Evolutionary conservation across 2,888 invertebrate species (phyloP).

Genomic region (Petrophora chlorosata): DNA sequence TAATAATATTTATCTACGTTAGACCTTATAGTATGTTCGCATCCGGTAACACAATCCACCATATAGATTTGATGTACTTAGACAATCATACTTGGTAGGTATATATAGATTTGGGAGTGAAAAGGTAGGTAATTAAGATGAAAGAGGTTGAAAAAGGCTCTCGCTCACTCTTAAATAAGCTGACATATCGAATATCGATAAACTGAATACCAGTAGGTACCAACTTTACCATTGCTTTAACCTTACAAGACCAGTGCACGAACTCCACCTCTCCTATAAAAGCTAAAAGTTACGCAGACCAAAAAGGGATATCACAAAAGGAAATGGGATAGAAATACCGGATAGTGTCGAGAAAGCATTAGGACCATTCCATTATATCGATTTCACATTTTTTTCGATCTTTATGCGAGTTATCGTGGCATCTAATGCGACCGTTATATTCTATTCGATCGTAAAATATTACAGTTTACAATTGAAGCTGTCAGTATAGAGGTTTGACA

Average conservation of each 20-base stretch:
- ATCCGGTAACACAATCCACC: too few species aligned
- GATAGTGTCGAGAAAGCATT: constrained; percentile 44
- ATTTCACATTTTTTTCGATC: constrained; percentile 50
- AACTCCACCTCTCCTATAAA: constrained; percentile 30
- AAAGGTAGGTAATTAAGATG: too few species aligned
- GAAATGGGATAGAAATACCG: constrained; percentile 47
- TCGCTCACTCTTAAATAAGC: too few species aligned
- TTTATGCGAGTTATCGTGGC: constrained; percentile 44
- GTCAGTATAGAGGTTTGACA: constrained; percentile 49
- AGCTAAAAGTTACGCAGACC: constrained; percentile 32
- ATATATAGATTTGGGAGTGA: too few species aligned
- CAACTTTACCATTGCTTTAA: too few species aligned
- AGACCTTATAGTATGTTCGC: too few species aligned
- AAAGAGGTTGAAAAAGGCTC: too few species aligned
- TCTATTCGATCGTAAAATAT: constrained; percentile 45
- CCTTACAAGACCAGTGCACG: background rate
- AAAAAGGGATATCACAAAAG: constrained; percentile 31
- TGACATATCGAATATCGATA: too few species aligned
- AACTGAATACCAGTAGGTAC: too few species aligned
- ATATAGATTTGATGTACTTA: too few species aligned
- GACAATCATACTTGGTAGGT: too few species aligned
- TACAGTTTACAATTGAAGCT: constrained; percentile 50
- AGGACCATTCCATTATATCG: constrained; percentile 40
- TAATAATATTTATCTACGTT: too few species aligned
- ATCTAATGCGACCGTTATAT: constrained; percentile 37